Base-by-base conservation (phyloP, 2,797 vertebrate genomes). In the Pseudochirops cupreus region DNA sequence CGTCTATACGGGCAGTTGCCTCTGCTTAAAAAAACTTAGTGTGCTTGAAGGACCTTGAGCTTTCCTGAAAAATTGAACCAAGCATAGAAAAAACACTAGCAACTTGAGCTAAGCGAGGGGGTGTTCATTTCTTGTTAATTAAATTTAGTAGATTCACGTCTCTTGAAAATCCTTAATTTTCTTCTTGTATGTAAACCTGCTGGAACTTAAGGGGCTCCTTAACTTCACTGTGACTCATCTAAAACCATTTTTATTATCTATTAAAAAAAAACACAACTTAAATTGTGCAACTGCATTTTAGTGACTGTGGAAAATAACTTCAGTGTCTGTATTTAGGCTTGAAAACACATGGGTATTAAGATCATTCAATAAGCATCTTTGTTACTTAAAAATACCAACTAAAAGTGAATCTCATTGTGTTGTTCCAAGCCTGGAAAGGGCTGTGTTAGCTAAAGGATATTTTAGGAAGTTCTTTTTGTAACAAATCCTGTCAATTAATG, bases 71-170 rank as follows among this genome's bases (percentile, higher is more conserved):
- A 87, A 87, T 87, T 87, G 74, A 87, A 39, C 39, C 39, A 87
- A 50, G 39, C 6, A 26, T 50, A 87, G 39, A 3, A 46, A 9
- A 82, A 39, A 21, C 21, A 82, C 53, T 11, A 74, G n/a, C n/a
- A 74, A 74, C 67, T 74, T 74, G 16, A 87, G 39, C 21, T 26
- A 14, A 62, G 13, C 59, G 4, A 82, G 46, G 74, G 46, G 24
- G 21, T 26, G 1, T 2, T 29, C 0, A 1, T 31, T 21, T 46
- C 67, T 74, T 10, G 87, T 46, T 82, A 53, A 82, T 92, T 56
- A 92, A 82, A 94, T 55, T 87, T 39, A 97, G 97, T 97, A 97
- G 96, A 96, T 90, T 93, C 50, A 0, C 33, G 53, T 74, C 87
- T 57, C 46, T 94, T 92, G 50, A 90, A 56, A 62, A 74, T 26